Percentiles rank a stretch among this genome's conserved stretches.
Evolutionary conservation across 2,797 vertebrate genomes (phyloP).

Genomic region (Lepilemur septentrionalis): DNA sequence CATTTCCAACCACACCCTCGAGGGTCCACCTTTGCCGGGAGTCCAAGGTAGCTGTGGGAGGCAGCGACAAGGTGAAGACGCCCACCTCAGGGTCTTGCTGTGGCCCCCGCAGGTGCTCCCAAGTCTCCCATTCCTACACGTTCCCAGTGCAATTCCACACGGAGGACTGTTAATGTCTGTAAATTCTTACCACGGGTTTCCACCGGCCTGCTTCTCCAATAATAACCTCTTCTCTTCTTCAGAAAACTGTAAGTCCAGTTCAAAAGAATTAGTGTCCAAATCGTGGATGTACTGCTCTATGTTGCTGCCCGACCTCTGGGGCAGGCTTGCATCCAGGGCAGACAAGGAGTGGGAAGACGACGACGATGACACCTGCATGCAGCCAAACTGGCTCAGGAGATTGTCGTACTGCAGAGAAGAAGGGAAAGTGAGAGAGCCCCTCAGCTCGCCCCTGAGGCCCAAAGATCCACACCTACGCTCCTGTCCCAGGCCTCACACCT

Average conservation of each 20-base stretch:
- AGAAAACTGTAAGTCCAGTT: slow-evolving; percentile 97
- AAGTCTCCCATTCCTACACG: rapidly evolving
- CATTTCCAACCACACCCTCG: not conserved
- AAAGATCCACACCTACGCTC: not conserved
- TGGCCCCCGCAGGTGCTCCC: not conserved
- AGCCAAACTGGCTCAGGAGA: slow-evolving; percentile 99
- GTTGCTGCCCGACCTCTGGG: slow-evolving; percentile 93
- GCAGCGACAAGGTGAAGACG: not conserved
- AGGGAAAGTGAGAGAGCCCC: not conserved
- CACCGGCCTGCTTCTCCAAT: slow-evolving; percentile 95
- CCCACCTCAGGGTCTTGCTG: not conserved
- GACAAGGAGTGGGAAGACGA: slow-evolving; percentile 92
- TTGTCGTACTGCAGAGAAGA: slow-evolving; percentile 93
- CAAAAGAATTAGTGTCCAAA: slow-evolving; percentile 97
- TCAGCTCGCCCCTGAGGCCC: not conserved
- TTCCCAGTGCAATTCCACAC: not conserved
- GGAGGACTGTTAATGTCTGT: not conserved
- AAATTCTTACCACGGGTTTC: slow-evolving; percentile 94
- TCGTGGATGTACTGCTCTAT: slow-evolving; percentile 99
- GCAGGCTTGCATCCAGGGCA: slow-evolving; percentile 86
- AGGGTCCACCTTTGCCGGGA: not conserved
- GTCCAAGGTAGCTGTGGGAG: not conserved
- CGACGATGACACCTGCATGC: slow-evolving; percentile 97
- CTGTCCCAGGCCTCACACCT: not conserved
- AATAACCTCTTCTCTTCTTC: slow-evolving; percentile 95